Conservation (phyloP, 2,797 vertebrate genomes). For the Spinus olivaceus region DNA sequence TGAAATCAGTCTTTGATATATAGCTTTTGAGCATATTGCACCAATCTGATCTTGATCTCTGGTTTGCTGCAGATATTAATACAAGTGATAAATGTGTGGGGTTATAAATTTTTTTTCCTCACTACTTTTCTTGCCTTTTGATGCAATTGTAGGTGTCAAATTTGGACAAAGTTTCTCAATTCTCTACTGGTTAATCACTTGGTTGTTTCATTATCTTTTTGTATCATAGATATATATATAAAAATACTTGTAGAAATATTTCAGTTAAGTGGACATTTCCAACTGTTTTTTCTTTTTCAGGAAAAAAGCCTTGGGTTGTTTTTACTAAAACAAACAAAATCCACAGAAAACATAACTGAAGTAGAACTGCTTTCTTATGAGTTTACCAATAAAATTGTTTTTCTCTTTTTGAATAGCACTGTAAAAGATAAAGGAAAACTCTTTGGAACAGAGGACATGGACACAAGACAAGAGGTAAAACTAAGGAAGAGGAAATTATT, state of each 20-base stretch:
- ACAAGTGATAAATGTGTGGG: neutral
- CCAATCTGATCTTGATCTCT: neutral
- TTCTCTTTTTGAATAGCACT: conserved; percentile 20
- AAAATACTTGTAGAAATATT: neutral
- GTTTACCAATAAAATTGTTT: neutral
- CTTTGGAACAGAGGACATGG: neutral
- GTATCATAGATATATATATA: neutral
- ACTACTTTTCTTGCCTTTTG: neutral
- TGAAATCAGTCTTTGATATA: neutral
- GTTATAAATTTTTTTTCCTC: neutral
- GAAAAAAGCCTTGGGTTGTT: neutral
- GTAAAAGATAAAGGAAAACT: conserved; percentile 15
- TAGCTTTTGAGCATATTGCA: neutral
- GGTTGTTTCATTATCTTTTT: neutral
- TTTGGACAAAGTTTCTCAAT: neutral
- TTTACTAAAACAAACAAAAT: neutral
- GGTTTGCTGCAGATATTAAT: neutral
- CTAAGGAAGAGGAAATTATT: neutral
- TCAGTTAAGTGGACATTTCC: neutral
- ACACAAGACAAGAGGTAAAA: conserved; percentile 60
- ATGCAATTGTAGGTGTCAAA: neutral
- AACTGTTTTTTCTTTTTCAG: neutral
- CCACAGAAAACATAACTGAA: neutral
- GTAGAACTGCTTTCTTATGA: neutral
- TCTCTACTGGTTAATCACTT: neutral